A percentile compares a stretch with the other conserved stretches of the same genome.
Evolutionary conservation across 2,888 invertebrate species (phyloP).

Genomic region (Drosophila eohydei): DNA sequence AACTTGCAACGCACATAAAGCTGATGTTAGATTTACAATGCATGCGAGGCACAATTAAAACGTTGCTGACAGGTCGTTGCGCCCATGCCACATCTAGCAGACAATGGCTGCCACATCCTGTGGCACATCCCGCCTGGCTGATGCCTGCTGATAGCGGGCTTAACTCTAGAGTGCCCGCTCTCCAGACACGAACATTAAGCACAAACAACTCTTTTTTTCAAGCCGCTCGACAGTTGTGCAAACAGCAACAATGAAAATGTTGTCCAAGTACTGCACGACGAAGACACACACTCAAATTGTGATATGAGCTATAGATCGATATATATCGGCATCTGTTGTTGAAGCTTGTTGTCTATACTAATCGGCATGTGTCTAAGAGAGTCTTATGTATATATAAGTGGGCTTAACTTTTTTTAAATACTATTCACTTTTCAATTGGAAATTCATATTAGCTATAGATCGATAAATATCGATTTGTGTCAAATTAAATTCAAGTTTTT

Average conservation of each 20-base stretch:
- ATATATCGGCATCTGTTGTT: neutral
- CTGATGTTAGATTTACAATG: slow-evolving; percentile 35
- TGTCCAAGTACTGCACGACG: neutral
- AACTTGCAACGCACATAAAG: slow-evolving; percentile 53
- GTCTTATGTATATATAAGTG: neutral
- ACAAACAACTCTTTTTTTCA: slow-evolving; percentile 23
- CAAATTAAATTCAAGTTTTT: too few species aligned
- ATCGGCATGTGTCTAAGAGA: neutral
- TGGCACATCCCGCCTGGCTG: slow-evolving; percentile 4
- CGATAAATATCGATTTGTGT: neutral
- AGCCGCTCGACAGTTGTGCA: slow-evolving; percentile 36
- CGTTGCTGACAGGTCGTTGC: slow-evolving; percentile 55
- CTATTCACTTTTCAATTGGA: neutral
- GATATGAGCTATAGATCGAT: neutral
- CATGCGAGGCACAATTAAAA: slow-evolving; percentile 49
- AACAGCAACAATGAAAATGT: slow-evolving; percentile 38
- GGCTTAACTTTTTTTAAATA: neutral
- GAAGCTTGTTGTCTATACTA: neutral
- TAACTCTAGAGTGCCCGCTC: slow-evolving; percentile 27
- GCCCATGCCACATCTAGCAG: slow-evolving; percentile 14
- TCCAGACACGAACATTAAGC: slow-evolving; percentile 56
- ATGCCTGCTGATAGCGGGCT: slow-evolving; percentile 5
- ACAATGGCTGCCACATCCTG: slow-evolving; percentile 51
- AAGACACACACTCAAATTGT: neutral
- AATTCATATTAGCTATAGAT: neutral